Base-by-base conservation (phyloP, 2,113 vertebrate species). In the Numida meleagris region DNA sequence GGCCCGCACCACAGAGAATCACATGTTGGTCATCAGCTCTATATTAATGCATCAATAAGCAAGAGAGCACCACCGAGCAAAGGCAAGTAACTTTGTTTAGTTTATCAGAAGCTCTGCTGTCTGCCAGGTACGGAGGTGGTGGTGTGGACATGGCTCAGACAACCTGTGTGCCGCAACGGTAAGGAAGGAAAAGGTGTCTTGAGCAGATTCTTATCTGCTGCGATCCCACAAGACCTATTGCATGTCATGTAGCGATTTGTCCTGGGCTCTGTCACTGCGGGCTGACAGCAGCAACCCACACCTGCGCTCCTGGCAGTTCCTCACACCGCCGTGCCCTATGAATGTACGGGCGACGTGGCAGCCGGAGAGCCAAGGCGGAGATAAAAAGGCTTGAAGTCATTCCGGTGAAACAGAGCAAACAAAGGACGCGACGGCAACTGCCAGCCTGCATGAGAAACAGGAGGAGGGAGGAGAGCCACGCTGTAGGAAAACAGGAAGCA, bases 361-460 rank as follows among this genome's bases (percentile, higher is more conserved):
- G 57, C 40, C 2, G 0, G 36, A 90, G 85, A 95, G 88, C 89
- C 95, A 94, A 88, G 0, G 0, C 0, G 0, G 51, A 77, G 75
- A 68, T 88, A 4, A 79, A 46, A 86, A 88, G 31, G n/a, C 55
- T 58, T 33, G 7, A 93, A 94, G 92, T 79, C 9, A 0, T 57
- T 68, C 65, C 75, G 73, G 82, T 0, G 24, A 78, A 94, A 88
- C 85, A 72, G 21, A 95, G 80, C 91, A 97, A 97, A 97, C 94
- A 97, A 93, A 95, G 91, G 82, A 43, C 3, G 8, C 3, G 3
- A 57, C 5, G 53, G 36, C 1, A 1, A 67, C 76, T 86, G 82
- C 85, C 78, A 70, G 72, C 79, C 76, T 77, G 82, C 48, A 61
- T 0, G 0, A 86, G 86, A 45, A 89, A 75, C 72, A 2, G 3